Evolutionary conservation across 2,797 vertebrate species (phyloP), one percentile per base, ranked within the genome.

Genomic region (Bufotes viridis): DNA sequence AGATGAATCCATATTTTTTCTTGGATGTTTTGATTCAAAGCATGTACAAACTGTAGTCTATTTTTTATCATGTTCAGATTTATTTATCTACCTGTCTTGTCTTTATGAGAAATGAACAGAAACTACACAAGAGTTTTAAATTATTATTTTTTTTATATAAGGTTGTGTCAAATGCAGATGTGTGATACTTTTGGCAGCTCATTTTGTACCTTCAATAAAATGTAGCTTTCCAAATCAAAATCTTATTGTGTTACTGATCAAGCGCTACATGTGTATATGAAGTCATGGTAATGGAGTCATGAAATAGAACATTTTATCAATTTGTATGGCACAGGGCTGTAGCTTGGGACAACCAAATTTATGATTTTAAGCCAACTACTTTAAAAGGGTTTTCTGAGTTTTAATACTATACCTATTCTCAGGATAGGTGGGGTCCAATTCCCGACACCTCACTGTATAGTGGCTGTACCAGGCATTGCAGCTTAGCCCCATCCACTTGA

Each of bases 201-300:
- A n/a, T 90, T 92, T 91, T 87, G 24, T 87, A 57, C 34, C 88
- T 90, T 87, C 49, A 87, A 90, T 87, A 83, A 81, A 91, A 90
- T 89, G 88, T 86, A 89, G 88, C 88, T 89, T 89, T 89, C 84
- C 82, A 89, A 89, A 63, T 82, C 61, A 51, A 18, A 51, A 29
- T 49, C 26, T 80, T 80, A 22, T 60, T 79, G 34, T 79, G 65
- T 67, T 22, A 9, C 18, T 67, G 61, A 8, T 65, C 14, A 29
- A 51, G 18, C 7, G 3, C 2, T 53, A 15, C 22, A 55, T 53
- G 9, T 76, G 18, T 51, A 22, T 22, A n/a, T 53, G 11, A 24
- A 55, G 29, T 72, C 29, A 72, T 42, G 34, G 29, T 34, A 9
- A 20, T 42, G 29, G 13, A 15, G 67, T 7, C 15, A 14, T 14